A percentile compares a stretch with the other conserved stretches of the same genome.
Evolutionary conservation across 2,888 invertebrate species (phyloP).

Genomic region (Pristionchus exspectatus): DNA sequence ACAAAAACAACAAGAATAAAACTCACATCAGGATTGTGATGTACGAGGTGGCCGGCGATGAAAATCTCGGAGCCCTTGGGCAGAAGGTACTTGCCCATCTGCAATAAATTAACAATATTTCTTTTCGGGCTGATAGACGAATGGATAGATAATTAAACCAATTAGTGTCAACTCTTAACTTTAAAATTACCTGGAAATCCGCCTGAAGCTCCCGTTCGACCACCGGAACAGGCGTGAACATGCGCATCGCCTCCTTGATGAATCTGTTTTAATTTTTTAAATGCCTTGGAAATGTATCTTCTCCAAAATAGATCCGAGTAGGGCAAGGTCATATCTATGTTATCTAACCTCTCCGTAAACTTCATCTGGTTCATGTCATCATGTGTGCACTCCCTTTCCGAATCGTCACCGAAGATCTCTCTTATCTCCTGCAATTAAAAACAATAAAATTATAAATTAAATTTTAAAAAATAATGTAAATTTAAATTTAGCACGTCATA

Average conservation of each 20-base stretch:
- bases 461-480: too few relatives aligned
- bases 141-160: too few relatives aligned
- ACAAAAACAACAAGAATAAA: too few relatives aligned
- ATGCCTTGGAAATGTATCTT: too few relatives aligned
- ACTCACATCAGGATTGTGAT: conserved; percentile 75
- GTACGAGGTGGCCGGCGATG: conserved; percentile 67
- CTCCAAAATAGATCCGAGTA: too few relatives aligned
- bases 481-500: neutral
- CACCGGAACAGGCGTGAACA: conserved; percentile 56
- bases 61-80: conserved; percentile 70
- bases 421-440: neutral
- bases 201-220: conserved; percentile 64
- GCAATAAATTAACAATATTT: neutral
- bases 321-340: too few relatives aligned
- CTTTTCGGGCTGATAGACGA: too few relatives aligned
- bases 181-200: conserved; percentile 66
- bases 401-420: conserved; percentile 58
- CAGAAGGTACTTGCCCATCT: conserved; percentile 47
- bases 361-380: conserved; percentile 62
- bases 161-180: too few relatives aligned
- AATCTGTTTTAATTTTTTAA: too few relatives aligned
- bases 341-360: conserved; percentile 62
- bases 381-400: conserved; percentile 59
- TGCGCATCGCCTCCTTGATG: conserved; percentile 57
- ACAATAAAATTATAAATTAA: neutral